These are phyloP conservation scores for Anthophora plumipes DNA, from an alignment of 2,888 invertebrate species.

Conservation along the genomic window DNA sequence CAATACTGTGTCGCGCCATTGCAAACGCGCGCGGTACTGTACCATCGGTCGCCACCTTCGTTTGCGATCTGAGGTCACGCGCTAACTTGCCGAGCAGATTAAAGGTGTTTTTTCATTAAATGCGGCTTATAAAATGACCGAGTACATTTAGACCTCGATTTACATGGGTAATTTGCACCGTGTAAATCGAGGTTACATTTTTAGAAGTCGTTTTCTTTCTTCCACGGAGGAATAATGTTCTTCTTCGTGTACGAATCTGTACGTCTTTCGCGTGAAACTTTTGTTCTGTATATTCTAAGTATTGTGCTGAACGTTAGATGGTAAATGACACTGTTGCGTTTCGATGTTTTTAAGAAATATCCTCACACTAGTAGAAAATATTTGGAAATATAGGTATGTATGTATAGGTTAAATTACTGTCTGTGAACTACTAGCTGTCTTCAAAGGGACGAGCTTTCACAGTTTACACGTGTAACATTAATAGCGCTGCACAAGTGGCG, in stretches of 20 bases:
- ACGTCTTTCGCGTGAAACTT: too few species aligned
- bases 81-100: constrained; percentile 15
- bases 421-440: neutral
- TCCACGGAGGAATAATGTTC: too few species aligned
- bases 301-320: too few species aligned
- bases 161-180: too few species aligned
- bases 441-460: constrained; percentile 1
- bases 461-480: constrained; percentile 24
- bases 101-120: constrained; percentile 17
- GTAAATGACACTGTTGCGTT: too few species aligned
- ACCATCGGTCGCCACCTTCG: constrained; percentile 44
- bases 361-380: neutral
- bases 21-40: constrained; percentile 40
- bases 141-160: neutral
- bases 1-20: constrained; percentile 58
- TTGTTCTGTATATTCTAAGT: too few species aligned
- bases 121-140: neutral
- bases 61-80: constrained; percentile 48
- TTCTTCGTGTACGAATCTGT: too few species aligned
- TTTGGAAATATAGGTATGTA: neutral
- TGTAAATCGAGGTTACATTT: too few species aligned
- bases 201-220: too few species aligned
- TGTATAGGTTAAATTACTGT: neutral
- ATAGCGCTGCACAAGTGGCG: constrained; percentile 4
- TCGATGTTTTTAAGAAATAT: neutral